Conservation (phyloP, 2,797 vertebrate species). For the Lithobates pipiens region DNA sequence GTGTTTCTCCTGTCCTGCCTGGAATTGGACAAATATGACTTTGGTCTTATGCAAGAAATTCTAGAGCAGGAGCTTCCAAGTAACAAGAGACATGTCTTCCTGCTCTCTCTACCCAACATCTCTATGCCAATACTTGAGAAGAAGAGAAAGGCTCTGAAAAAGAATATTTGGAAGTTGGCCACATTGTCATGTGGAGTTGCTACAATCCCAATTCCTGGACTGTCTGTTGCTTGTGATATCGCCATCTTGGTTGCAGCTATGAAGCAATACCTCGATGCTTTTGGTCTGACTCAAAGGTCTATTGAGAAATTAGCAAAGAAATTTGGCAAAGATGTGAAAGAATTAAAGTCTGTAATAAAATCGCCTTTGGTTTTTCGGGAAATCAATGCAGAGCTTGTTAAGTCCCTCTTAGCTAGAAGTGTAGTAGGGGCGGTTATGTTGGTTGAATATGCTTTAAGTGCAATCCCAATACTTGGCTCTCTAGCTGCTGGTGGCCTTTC, state of each 20-base stretch:
- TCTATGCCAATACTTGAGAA: constrained; percentile 7
- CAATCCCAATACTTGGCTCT: constrained; percentile 39
- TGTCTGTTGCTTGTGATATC: constrained; percentile 12
- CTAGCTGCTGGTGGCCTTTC: constrained; percentile 26
- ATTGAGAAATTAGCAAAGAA: constrained; percentile 20
- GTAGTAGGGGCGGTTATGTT: not conserved
- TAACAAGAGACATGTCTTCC: constrained; percentile 17
- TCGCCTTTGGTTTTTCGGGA: not conserved
- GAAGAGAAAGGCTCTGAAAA: constrained; percentile 11
- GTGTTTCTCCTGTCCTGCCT: constrained; percentile 16
- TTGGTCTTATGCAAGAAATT: not conserved
- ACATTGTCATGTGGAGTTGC: constrained; percentile 5
- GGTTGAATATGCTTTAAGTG: not conserved
- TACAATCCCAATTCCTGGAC: constrained; percentile 21
- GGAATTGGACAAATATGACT: constrained; percentile 14
- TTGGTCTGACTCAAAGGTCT: constrained; percentile 19
- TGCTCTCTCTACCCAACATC: constrained; percentile 23
- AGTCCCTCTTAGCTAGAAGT: not conserved
- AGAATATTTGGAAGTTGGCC: not conserved
- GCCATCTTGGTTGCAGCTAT: constrained; percentile 1
- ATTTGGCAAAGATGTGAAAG: constrained; percentile 2
- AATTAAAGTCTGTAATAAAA: constrained; percentile 25
- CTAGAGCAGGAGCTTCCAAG: constrained; percentile 22
- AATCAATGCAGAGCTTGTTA: constrained; percentile 24
- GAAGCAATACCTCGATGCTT: not conserved